Conservation (phyloP, 2,888 invertebrate species). For the Petrophora chlorosata region DNA sequence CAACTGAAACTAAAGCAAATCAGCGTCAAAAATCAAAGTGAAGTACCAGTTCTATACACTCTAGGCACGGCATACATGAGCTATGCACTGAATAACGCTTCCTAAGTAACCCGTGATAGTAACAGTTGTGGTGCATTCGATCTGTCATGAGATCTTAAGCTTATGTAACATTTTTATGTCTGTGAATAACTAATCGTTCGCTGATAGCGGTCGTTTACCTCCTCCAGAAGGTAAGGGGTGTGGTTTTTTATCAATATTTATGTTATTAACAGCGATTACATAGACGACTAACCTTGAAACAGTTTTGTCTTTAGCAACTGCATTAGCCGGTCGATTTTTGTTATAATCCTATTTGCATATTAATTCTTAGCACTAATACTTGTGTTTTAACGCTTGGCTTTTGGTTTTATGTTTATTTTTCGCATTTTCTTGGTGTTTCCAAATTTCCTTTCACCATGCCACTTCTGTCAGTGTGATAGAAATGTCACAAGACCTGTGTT, state of each 20-base stretch:
- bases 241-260: constrained; percentile 43
- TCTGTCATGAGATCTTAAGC: constrained; percentile 73
- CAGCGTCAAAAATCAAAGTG: constrained; percentile 71
- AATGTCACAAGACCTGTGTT: constrained; percentile 44
- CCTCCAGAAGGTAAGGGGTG: constrained; percentile 69
- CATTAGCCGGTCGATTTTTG: constrained; percentile 44
- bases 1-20: constrained; percentile 55
- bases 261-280: constrained; percentile 29
- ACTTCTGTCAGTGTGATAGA: constrained; percentile 40
- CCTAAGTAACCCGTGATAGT: constrained; percentile 37
- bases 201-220: constrained; percentile 70
- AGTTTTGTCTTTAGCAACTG: constrained; percentile 37
- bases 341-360: constrained; percentile 24
- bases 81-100: constrained; percentile 70
- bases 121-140: constrained; percentile 50
- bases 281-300: constrained; percentile 63
- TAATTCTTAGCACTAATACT: not conserved
- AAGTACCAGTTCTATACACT: constrained; percentile 66
- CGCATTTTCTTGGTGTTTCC: constrained; percentile 1
- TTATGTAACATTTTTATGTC: constrained; percentile 77
- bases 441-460: not conserved
- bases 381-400: not conserved
- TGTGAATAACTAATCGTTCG: constrained; percentile 61
- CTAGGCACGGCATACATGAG: constrained; percentile 51
- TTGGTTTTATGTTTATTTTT: not conserved